These are phyloP conservation scores for Apamea anceps DNA, from an alignment of 2,888 invertebrate species.

Conservation along the genomic window DNA sequence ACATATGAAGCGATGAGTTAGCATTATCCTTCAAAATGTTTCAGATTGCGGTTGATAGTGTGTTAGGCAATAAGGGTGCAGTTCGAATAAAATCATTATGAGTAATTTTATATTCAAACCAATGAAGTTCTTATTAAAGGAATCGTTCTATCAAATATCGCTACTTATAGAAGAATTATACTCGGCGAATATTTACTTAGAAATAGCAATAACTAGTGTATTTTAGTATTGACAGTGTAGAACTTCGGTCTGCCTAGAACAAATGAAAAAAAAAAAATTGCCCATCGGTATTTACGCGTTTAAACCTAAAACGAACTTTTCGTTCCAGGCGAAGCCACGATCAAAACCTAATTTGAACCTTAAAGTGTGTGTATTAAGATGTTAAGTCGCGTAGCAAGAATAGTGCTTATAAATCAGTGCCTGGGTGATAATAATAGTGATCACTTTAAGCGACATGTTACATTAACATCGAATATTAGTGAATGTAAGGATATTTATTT, in stretches of 20 bases:
- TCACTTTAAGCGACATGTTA: constrained; percentile 47
- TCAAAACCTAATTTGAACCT: constrained; percentile 36
- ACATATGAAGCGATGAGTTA: neutral
- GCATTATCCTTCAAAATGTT: no score
- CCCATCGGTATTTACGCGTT: constrained; percentile 14
- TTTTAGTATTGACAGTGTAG: neutral
- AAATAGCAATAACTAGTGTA: neutral
- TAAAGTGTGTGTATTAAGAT: constrained; percentile 22
- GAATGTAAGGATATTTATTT: constrained; percentile 44
- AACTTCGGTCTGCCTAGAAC: neutral
- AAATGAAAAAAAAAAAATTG: neutral
- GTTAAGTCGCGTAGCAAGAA: constrained; percentile 48
- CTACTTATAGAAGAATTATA: neutral
- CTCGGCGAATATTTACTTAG: constrained; percentile 16
- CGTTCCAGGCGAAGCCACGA: constrained; percentile 1
- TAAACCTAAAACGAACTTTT: neutral
- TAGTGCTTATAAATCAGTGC: constrained; percentile 60
- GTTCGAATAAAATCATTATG: neutral
- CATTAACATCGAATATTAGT: constrained; percentile 55
- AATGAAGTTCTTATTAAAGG: neutral
- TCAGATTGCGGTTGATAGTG: neutral
- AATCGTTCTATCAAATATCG: neutral
- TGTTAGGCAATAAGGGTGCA: neutral
- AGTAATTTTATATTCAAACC: neutral
- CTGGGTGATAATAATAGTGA: constrained; percentile 44